Evolutionary conservation across 2,113 vertebrate genomes (phyloP).

Genomic region (Thamnaconus septentrionalis): DNA sequence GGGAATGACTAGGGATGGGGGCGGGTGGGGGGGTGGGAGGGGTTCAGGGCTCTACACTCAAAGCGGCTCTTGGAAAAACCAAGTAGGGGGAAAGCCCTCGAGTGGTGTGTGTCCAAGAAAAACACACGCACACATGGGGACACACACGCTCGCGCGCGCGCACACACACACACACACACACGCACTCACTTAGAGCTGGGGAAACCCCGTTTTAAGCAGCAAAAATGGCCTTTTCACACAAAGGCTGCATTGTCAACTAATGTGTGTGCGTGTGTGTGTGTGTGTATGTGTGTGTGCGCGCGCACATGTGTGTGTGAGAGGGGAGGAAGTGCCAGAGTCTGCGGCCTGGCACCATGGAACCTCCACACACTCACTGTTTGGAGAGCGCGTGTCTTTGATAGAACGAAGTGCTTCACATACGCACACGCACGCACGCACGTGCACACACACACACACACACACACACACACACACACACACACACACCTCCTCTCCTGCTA

Average conservation of each 20-base stretch:
- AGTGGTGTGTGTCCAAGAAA: slow-evolving; percentile 56
- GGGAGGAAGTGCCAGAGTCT: slow-evolving; percentile 25
- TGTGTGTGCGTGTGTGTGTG: slow-evolving; percentile 37
- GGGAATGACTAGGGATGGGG: neutral
- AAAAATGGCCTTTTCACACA: slow-evolving; percentile 61
- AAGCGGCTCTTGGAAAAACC: slow-evolving; percentile 63
- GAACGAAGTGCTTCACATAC: neutral
- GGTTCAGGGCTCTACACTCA: slow-evolving; percentile 36
- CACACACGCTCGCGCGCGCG: slow-evolving; percentile 7
- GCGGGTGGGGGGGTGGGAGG: slow-evolving; percentile 6
- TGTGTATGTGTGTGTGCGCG: slow-evolving; percentile 8
- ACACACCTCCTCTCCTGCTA: neutral
- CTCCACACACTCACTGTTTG: too few species aligned
- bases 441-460: neutral
- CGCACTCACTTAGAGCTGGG: slow-evolving; percentile 21
- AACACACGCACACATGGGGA: slow-evolving; percentile 40
- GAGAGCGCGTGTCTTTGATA: too few species aligned
- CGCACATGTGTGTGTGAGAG: slow-evolving; percentile 28
- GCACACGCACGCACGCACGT: neutral
- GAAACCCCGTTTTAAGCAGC: slow-evolving; percentile 63
- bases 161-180: slow-evolving; percentile 11
- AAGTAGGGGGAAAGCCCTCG: slow-evolving; percentile 69
- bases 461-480: neutral
- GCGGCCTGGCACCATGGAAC: too few species aligned
- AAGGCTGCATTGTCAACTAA: slow-evolving; percentile 62